These are phyloP conservation scores for Halcyon leucocephala DNA, from an alignment of 2,797 vertebrate genomes.

Conservation along the genomic window DNA sequence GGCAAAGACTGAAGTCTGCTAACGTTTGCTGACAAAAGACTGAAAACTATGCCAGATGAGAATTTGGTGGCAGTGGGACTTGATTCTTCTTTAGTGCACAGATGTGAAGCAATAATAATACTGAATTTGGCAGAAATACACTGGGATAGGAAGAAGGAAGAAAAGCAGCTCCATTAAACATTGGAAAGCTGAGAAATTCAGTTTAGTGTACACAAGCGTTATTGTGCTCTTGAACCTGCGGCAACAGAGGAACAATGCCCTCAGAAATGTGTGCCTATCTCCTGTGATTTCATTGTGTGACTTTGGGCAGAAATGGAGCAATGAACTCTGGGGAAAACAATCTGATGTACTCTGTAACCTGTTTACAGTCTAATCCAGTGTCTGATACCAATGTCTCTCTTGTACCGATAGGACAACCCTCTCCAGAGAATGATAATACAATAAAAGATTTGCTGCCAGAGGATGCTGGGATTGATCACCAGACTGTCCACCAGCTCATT, in stretches of 20 bases:
- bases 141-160: background rate
- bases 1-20: background rate
- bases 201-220: background rate
- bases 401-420: conserved; percentile 82
- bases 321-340: background rate
- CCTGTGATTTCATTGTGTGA: background rate
- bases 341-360: background rate
- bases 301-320: background rate
- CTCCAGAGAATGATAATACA: conserved; percentile 89
- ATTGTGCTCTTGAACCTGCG: background rate
- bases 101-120: background rate
- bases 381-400: background rate
- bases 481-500: conserved; percentile 98
- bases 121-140: background rate
- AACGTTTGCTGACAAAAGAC: background rate
- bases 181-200: background rate
- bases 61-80: background rate
- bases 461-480: conserved; percentile 96
- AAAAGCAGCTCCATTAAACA: background rate
- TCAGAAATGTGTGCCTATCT: background rate
- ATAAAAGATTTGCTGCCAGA: conserved; percentile 96
- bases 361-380: background rate
- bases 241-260: background rate
- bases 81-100: background rate
- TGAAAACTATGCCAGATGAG: background rate